Evolutionary conservation across 2,888 invertebrate genomes (phyloP), one percentile per base, ranked within the genome.

Genomic region (Dicyrtoma fusca): DNA sequence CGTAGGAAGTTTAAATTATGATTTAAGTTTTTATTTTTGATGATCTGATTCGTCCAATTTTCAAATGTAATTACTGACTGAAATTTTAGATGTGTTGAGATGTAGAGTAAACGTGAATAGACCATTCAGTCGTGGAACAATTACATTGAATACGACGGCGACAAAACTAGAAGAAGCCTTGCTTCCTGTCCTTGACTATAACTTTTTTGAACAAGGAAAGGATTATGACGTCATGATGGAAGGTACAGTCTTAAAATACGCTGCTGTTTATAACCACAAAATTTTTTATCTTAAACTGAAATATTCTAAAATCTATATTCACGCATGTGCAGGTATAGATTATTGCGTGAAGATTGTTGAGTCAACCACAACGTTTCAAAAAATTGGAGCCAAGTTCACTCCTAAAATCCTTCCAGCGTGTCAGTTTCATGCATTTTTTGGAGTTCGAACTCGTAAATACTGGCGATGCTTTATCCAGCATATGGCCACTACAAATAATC

Each of bases 171-270:
- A 65, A 17, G 45, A 45, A 8, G 49, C n/a, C 5, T 34, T 65
- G 4, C 6, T 19, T 2, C 65, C 65, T 4, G 17, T 51, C 1
- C 21, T 65, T 26, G 65, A 65, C 34, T 65, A 65, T 51, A 65
- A 65, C 17, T 65, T 47, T 23, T 65, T 51, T 47, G 47, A 51
- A 13, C 26, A 65, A n/a, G 51, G 49, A 26, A 26, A 49, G 1
- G 65, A 65, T 23, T 65, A 65, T 26, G 65, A 65, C 25, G 65
- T 65, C 6, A 51, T 23, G 14, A 21, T 49, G 3, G 51, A 65
- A 65, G 65, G 65, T 51, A 14, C 21, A 21, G 17, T 17, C 17
- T 53, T 19, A 21, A 21, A 13, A 10, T 57, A n/a, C n/a, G n/a
- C n/a, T n/a, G n/a, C n/a, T n/a, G n/a, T n/a, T n/a, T n/a, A n/a